Evolutionary conservation across 2,113 vertebrate species (phyloP), one percentile per base, ranked within the genome.

Genomic region (Hippolais icterina): DNA sequence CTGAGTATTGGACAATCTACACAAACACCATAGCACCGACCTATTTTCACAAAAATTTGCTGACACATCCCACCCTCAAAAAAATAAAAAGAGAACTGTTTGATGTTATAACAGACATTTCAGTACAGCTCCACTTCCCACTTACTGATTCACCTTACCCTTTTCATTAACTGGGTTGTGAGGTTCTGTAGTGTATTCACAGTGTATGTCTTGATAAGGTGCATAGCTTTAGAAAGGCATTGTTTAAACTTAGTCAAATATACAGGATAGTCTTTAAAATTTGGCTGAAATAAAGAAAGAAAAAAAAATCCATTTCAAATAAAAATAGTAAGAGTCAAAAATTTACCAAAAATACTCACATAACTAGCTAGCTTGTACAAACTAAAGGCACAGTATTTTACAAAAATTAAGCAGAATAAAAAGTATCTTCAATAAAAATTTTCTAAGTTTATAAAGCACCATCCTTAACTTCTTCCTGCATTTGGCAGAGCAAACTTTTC

Each of bases 221-320:
- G 99, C 98, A 99, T 98, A 96, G 99, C 99, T 99, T 98, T 99
- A 79, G 99, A 99, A 94, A 99, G 99, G 97, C 99, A 99, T 92
- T 99, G 99, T 89, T 99, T 99, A 97, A 99, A 99, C 93, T 99
- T 99, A 33, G 97, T 92, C 96, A 99, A 96, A 97, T 99, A 99
- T 35, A 99, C 98, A 21, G 99, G 98, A 79, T 99, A 99, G 97
- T 99, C 99, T 98, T 99, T 99, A 98, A 99, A 99, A 97, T 98
- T 99, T 8, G 99, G 99, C 99, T 99, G 98, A 49, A 98, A 97
- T 95, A 78, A 60, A 97, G 39, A 87, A 85, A 59, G 52, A 50
- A 94, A 86, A 59, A 63, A 50, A 94, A 86, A 66, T 18, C 0
- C 5, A 41, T 29, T 90, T 81, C 56, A 81, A 91, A 72, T 21